phyloP scores from a whole-genome alignment of 2,888 invertebrate species.

The Hermaeophaga mercurialis region DNA sequence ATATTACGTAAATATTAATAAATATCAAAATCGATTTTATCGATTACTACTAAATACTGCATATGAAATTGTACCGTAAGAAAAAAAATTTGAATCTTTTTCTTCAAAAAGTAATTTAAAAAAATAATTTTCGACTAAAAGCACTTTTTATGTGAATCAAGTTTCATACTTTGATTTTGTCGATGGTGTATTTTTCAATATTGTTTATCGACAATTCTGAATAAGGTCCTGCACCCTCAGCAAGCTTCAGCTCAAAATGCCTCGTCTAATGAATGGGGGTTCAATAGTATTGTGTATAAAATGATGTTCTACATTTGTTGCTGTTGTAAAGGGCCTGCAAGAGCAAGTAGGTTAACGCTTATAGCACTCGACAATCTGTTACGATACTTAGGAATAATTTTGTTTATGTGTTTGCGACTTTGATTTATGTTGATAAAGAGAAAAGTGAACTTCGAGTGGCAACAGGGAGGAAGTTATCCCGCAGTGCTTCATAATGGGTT shows the following conservation, averaged over 20 bases:
- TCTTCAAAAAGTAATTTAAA: too few relatives aligned
- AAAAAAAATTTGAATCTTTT: too few relatives aligned
- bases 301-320: slow-evolving; percentile 46
- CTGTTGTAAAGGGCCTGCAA: slow-evolving; percentile 36
- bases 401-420: slow-evolving; percentile 40
- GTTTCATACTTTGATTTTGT: too few relatives aligned
- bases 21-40: too few relatives aligned
- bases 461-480: background rate
- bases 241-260: slow-evolving; percentile 6
- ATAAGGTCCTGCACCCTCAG: background rate
- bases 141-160: too few relatives aligned
- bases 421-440: slow-evolving; percentile 24
- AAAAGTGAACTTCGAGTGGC: slow-evolving; percentile 17
- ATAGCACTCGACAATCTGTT: slow-evolving; percentile 50
- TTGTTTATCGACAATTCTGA: too few relatives aligned
- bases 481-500: background rate
- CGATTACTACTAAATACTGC: too few relatives aligned
- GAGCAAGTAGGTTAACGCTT: slow-evolving; percentile 37
- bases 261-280: slow-evolving; percentile 21
- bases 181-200: too few relatives aligned
- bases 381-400: slow-evolving; percentile 39
- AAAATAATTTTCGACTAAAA: too few relatives aligned
- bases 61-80: too few relatives aligned
- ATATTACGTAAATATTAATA: too few relatives aligned
- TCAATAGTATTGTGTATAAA: slow-evolving; percentile 35